phyloP scores from a whole-genome alignment of 1,140 invertebrate genomes.

The Drosophila suzukii region DNA sequence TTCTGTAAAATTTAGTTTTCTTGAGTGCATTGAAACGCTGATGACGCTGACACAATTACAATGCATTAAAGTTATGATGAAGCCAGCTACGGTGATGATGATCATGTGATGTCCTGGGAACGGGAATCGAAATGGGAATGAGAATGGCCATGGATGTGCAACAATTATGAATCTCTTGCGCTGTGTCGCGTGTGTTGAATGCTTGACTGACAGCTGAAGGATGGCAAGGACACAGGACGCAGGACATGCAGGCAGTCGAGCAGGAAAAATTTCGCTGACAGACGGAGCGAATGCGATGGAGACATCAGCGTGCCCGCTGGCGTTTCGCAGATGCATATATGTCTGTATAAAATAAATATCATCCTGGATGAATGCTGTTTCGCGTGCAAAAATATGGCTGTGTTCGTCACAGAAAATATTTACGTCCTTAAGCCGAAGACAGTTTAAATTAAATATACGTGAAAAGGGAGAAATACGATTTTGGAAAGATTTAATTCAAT shows the following conservation, averaged over 20 bases:
- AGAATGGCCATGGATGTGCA: slow-evolving; percentile 43
- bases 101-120: slow-evolving; percentile 28
- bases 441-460: slow-evolving; percentile 23
- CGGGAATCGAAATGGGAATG: slow-evolving; percentile 19
- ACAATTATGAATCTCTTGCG: slow-evolving; percentile 78
- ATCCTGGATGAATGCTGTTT: slow-evolving; percentile 21
- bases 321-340: slow-evolving; percentile 47
- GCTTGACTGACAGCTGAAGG: slow-evolving; percentile 71
- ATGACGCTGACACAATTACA: slow-evolving; percentile 73
- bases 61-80: slow-evolving; percentile 75
- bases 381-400: slow-evolving; percentile 13
- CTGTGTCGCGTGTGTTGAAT: slow-evolving; percentile 63
- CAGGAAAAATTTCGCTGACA: slow-evolving; percentile 45
- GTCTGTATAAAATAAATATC: slow-evolving; percentile 18
- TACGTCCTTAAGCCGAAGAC: slow-evolving; percentile 11
- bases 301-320: slow-evolving; percentile 61
- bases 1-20: not conserved
- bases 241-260: slow-evolving; percentile 17
- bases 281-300: slow-evolving; percentile 43
- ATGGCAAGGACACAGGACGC: slow-evolving; percentile 44
- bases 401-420: slow-evolving; percentile 35
- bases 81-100: slow-evolving; percentile 57
- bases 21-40: slow-evolving; percentile 1
- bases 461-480: not conserved
- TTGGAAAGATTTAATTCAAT: slow-evolving; percentile 1